phyloP scores from a whole-genome alignment of 2,797 vertebrate species.

The Heteromormyrus szaboi region DNA sequence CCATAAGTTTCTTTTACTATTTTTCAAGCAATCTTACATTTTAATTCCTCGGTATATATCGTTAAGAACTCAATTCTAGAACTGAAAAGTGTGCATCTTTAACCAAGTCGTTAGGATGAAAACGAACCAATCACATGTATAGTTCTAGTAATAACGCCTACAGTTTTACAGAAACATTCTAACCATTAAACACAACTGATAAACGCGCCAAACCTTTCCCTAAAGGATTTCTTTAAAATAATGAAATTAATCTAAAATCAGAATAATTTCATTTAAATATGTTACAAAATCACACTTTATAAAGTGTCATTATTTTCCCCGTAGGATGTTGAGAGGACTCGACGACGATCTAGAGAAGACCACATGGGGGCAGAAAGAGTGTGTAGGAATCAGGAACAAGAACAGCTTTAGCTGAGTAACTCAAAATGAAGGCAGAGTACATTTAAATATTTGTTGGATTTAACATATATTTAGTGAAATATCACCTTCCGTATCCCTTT shows the following conservation, averaged over 20 bases:
- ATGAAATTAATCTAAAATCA: not conserved
- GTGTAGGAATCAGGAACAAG: conserved; percentile 37
- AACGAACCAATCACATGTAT: not conserved
- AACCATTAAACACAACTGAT: not conserved
- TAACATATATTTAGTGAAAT: not conserved
- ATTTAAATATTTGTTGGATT: not conserved
- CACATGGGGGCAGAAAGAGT: conserved; percentile 64
- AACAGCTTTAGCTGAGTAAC: not conserved
- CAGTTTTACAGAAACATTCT: not conserved
- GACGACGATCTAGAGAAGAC: conserved; percentile 14
- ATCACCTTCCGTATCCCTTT: not conserved
- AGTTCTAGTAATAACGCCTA: not conserved
- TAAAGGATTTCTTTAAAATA: not conserved
- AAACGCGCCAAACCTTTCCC: not conserved
- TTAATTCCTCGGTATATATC: not conserved
- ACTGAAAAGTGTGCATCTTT: not conserved
- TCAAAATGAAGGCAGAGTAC: not conserved
- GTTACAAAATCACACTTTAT: not conserved
- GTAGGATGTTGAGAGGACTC: not conserved
- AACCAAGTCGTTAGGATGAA: not conserved
- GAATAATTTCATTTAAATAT: not conserved
- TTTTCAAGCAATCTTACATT: not conserved
- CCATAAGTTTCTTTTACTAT: not conserved
- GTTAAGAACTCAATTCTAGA: not conserved
- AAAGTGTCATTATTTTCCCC: not conserved